Evolutionary conservation across 2,113 vertebrate genomes (phyloP).

Genomic region (Crotophaga sulcirostris): DNA sequence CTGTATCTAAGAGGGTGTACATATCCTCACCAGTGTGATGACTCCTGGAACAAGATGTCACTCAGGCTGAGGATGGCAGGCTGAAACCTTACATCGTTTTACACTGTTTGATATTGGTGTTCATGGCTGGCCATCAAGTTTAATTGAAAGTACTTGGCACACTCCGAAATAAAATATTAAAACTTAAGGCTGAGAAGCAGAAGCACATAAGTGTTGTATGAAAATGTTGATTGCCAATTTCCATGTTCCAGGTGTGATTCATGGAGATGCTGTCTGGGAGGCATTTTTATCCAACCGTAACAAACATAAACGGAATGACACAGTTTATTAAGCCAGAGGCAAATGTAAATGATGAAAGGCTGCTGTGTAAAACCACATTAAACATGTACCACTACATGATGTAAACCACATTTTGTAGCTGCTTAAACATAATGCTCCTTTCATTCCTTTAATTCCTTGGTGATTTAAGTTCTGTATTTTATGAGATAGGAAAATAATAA

Average conservation of each 20-base stretch:
- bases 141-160: neutral
- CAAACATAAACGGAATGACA: neutral
- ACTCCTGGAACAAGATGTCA: neutral
- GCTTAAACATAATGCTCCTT: neutral
- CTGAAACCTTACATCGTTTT: neutral
- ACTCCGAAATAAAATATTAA: neutral
- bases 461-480: neutral
- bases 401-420: neutral
- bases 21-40: accelerated
- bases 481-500: conserved; percentile 6
- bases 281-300: neutral
- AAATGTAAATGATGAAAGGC: conserved; percentile 53
- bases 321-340: conserved; percentile 28
- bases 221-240: neutral
- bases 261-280: conserved; percentile 9
- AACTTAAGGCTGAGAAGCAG: neutral
- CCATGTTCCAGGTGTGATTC: neutral
- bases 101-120: neutral
- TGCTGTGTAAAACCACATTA: conserved; percentile 36
- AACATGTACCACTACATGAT: neutral
- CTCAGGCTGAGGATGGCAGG: neutral
- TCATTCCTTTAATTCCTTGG: neutral
- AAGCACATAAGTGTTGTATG: neutral
- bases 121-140: neutral
- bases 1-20: neutral